Evolutionary conservation across 2,113 vertebrate species (phyloP), one percentile per base, ranked within the genome.

Genomic region (Verasper variegatus): DNA sequence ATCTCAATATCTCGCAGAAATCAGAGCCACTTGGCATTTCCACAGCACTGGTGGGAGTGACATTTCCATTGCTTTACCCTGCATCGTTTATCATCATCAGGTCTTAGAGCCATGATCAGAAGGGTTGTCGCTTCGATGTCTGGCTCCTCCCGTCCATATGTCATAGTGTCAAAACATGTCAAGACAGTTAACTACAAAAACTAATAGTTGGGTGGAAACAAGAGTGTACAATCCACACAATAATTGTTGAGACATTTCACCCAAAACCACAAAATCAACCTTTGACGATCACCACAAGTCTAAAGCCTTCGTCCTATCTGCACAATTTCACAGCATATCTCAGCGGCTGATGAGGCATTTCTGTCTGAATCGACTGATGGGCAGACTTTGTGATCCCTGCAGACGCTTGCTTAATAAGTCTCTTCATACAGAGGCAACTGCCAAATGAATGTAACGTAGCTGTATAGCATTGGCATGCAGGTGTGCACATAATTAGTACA

Each of bases 401-500:
- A 8, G 51, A 20, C 6, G 5, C 45, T 47, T 15, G 18, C 49
- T 20, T 52, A 52, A 52, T 52, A 52, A 52, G 51, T n/a, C 51
- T n/a, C 51, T n/a, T 49, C 62, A 4, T 18, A n/a, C 24, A 64
- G 63, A 71, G 47, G 10, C 10, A 0, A 21, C 35, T 31, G 59
- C 10, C 12, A 24, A 21, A 17, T 52, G 3, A 74, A 63, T 17
- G 6, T 55, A 23, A 14, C 58, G 24, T 68, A 20, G 35, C 49
- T 62, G 52, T 54, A 61, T 64, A 31, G 47, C 8, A 26, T 6
- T 9, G 76, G 58, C 49, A 68, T 71, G 65, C 77, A 76, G 67
- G 74, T 85, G 64, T 27, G 47, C 63, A 52, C 71, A 51, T 85
- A 79, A 86, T 83, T 76, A 81, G 62, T 49, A 24, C 15, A 54